Base-by-base conservation (phyloP, 2,113 vertebrate species). In the Lampris megalopsis region DNA sequence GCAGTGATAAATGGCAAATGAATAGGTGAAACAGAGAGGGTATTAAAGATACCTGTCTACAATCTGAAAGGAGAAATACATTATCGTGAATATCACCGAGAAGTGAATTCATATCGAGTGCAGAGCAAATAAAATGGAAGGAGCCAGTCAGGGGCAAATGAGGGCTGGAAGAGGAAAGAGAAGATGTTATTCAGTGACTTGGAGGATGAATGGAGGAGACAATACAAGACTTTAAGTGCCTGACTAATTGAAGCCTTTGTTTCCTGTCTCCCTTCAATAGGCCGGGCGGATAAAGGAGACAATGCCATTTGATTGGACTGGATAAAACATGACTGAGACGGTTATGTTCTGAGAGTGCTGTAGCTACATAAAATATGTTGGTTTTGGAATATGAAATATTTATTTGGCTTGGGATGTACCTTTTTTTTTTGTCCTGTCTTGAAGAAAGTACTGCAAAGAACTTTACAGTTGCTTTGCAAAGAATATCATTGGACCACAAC, bases 181-280 rank as follows among this genome's bases (percentile, higher is more conserved):
- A 43, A 79, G 86, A 78, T 85, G 84, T 88, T 92, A 88, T 77
- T 13, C 61, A 76, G 79, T 63, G 87, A 84, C 75, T 82, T 73
- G 68, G 76, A 86, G 77, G 80, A 84, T 80, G 87, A 80, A 69
- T 56, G 66, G 75, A 86, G 84, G 81, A 82, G 70, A 82, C 76
- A 84, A 76, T 84, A 90, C 83, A 80, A 70, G 81, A 77, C 84
- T 86, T 75, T 93, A 93, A 94, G 93, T 92, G 91, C 84, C 71
- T 83, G 87, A 85, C 88, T 93, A 92, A 95, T 93, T 93, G 82
- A 82, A 82, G 84, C 73, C 89, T 89, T 85, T 86, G 90, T 90
- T 87, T 93, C 77, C 64, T 81, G 75, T 67, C 79, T 87, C 84
- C 70, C 68, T 83, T 88, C 79, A 82, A 80, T 83, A 81, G 72